Evolutionary conservation across 2,113 vertebrate genomes (phyloP), one percentile per base, ranked within the genome.

Genomic region (Salvelinus namaycush): DNA sequence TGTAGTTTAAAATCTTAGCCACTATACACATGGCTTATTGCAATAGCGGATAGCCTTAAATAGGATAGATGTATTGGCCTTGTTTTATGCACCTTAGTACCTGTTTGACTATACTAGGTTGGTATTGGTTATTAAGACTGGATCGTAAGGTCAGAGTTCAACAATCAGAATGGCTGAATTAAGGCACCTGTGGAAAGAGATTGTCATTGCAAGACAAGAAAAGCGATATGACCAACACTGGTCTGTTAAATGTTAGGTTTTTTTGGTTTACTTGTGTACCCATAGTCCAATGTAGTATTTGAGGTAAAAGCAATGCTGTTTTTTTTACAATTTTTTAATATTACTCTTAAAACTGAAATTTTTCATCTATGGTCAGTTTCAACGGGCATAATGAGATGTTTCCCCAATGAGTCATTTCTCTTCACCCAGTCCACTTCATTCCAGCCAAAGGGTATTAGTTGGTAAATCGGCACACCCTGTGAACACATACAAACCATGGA

Each of bases 1-100:
- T 69, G 73, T 81, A 48, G 78, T 77, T 72, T 73, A 79, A 86
- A 81, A 68, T 81, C 71, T 76, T 69, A 71, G 79, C 88, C 82
- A 89, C 81, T 76, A 51, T 79, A 83, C 76, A 70, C 54, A 65
- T 82, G 78, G 71, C 84, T 83, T 26, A 59, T 11, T 70, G 22
- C 70, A 49, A 54, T 79, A 77, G 76, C 68, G 34, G 64, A 16
- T 69, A 75, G 24, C 75, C 27, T 75, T 80, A 44, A 39, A 67
- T 77, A 78, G 51, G 26, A 66, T 51, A 67, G 34, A n/a, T 67
- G 44, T 77, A 68, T 74, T 73, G 11, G 8, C 29, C 8, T 16
- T 39, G 16, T n/a, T 59, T 83, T 83, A 84, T 71, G 60, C 82
- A 76, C n/a, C 29, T 69, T 4, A 70, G 73, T 80, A 67, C 29